phyloP scores from a whole-genome alignment of 1,140 invertebrate species.

The Xylocopa sonorina region DNA sequence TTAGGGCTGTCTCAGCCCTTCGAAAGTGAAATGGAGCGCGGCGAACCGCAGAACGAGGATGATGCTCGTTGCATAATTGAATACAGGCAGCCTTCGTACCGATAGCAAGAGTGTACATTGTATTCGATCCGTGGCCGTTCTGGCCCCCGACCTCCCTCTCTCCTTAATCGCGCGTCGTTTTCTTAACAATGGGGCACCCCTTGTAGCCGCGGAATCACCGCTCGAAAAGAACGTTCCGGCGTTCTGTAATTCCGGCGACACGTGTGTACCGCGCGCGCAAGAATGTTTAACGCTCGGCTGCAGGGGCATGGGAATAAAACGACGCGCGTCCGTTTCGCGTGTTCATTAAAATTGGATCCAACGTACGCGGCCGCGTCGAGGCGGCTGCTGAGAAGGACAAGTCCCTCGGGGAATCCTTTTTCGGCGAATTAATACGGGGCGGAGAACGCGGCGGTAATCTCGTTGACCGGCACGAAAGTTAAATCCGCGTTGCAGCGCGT shows the following conservation, averaged over 20 bases:
- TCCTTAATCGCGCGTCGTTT: slow-evolving; percentile 38
- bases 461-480: not conserved
- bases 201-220: not conserved
- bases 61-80: slow-evolving; percentile 69
- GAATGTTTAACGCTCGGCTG: not conserved
- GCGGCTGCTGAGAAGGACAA: not conserved
- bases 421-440: slow-evolving; percentile 13
- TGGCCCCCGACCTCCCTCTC: no score
- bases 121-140: slow-evolving; percentile 33
- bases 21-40: slow-evolving; percentile 64
- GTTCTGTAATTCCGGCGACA: not conserved
- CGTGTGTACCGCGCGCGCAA: not conserved
- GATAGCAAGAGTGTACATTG: slow-evolving; percentile 6
- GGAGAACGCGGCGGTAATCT: not conserved
- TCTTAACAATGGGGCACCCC: slow-evolving; percentile 14
- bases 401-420: not conserved
- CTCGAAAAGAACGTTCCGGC: not conserved
- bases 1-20: slow-evolving; percentile 53
- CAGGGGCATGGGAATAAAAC: not conserved
- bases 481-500: slow-evolving; percentile 11
- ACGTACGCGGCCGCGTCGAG: not conserved
- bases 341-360: slow-evolving; percentile 2
- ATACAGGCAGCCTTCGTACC: slow-evolving; percentile 40
- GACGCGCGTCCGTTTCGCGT: no score
- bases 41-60: slow-evolving; percentile 65